phyloP scores from a whole-genome alignment of 1,140 invertebrate genomes.

The Caerostris darwini region DNA sequence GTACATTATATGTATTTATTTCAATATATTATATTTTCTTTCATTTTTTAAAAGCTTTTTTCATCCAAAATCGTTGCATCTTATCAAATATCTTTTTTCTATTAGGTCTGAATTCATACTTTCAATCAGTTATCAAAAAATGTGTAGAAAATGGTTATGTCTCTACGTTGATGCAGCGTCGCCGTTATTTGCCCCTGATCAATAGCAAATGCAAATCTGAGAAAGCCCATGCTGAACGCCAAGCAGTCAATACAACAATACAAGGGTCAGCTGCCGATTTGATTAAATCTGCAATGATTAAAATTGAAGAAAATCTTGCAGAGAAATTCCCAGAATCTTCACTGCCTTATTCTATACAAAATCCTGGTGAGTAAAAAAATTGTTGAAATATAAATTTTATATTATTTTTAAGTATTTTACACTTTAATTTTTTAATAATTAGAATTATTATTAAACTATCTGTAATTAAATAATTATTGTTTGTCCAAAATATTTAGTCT shows the following conservation, averaged over 20 bases:
- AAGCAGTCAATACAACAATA: constrained; percentile 96
- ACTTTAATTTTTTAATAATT: too few species aligned
- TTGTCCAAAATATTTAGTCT: not conserved
- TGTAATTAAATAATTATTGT: too few species aligned
- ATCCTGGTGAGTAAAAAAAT: not conserved
- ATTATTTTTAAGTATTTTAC: not conserved
- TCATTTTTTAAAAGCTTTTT: too few species aligned
- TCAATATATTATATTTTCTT: too few species aligned
- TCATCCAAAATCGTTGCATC: too few species aligned
- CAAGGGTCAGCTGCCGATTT: constrained; percentile 98
- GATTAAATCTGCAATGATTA: constrained; percentile 93
- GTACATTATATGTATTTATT: too few species aligned
- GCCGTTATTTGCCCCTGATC: constrained; percentile 90
- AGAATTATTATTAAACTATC: too few species aligned
- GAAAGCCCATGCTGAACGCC: constrained; percentile 93
- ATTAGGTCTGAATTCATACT: constrained; percentile 85
- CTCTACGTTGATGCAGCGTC: constrained; percentile 90
- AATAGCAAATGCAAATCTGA: constrained; percentile 85
- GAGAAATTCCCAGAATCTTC: constrained; percentile 27
- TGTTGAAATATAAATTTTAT: not conserved
- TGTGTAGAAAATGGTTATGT: constrained; percentile 90
- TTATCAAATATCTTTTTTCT: constrained; percentile 46
- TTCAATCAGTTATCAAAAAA: constrained; percentile 86
- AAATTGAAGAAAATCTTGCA: constrained; percentile 85
- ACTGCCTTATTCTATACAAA: not conserved